Evolutionary conservation across 2,888 invertebrate species (phyloP), one percentile per base, ranked within the genome.

Genomic region (Bombylius major): DNA sequence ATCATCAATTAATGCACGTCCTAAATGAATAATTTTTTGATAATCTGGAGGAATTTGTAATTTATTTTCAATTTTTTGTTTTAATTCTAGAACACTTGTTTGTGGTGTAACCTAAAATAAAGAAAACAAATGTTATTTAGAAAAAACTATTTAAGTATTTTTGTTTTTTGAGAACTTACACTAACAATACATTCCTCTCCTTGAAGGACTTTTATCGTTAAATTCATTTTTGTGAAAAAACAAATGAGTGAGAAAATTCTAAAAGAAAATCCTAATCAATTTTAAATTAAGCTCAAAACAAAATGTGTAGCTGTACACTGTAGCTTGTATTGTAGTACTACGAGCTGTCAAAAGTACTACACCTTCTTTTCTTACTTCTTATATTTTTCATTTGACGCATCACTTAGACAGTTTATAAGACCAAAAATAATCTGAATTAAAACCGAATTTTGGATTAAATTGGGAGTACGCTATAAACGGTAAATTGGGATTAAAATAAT

Each of bases 1-100:
- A 51, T 86, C 84, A 66, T 89, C 88, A 66, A 81, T 75, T 54
- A 89, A 72, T 2, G 86, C 79, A 64, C 85, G 81, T 3, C 89
- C 89, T 6, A 81, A 74, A n/a, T 83, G 75, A 14, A 89, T 74
- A 50, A 89, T 72, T 63, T 83, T 86, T 69, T 88, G 88, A 65
- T 84, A 81, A 46, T 79, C 71, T 13, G 82, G 76, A 12, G 87
- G 85, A 62, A 88, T 82, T 51, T 82, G 79, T 51, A 87, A 69
- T 51, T 80, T 77, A 57, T 75, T 73, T 56, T 81, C 80, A 36
- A 87, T 79, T 73, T 82, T 76, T 60, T 80, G 78, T 69, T 89
- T 89, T 42, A 89, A 74, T 65, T 86, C 83, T 31, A 78, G 72
- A 63, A 89, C 81, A 31, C 79, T 80, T 32, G 81, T 80, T 5